A percentile compares a stretch with the other conserved stretches of the same genome.
Conservation (phyloP, 1,140 invertebrate species). For the Drosophila orosa region DNA sequence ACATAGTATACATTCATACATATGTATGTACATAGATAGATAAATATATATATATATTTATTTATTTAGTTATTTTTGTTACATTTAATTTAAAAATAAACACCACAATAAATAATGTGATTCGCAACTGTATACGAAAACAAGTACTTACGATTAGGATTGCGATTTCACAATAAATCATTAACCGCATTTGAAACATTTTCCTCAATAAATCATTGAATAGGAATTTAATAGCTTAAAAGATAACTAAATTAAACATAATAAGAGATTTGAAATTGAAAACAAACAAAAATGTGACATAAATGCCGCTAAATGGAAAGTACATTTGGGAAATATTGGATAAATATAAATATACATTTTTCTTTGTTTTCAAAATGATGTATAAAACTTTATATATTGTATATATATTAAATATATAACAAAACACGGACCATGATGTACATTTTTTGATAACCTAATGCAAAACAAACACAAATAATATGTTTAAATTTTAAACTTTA, state of each 20-base stretch:
- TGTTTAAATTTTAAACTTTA: constrained; percentile 69
- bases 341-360: too few species aligned
- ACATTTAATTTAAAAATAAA: too few species aligned
- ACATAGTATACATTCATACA: too few species aligned
- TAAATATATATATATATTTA: too few species aligned
- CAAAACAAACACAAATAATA: constrained; percentile 54
- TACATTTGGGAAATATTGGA: too few species aligned
- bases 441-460: constrained; percentile 73
- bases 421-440: constrained; percentile 19
- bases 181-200: constrained; percentile 44
- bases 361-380: too few species aligned
- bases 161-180: constrained; percentile 41
- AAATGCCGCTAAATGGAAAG: too few species aligned
- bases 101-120: too few species aligned
- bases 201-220: constrained; percentile 46
- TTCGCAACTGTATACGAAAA: background rate
- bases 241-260: background rate
- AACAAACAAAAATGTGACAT: constrained; percentile 15
- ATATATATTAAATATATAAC: too few species aligned
- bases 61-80: too few species aligned
- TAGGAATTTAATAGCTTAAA: constrained; percentile 31
- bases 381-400: too few species aligned
- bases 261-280: constrained; percentile 4
- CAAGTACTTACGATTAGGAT: constrained; percentile 27
- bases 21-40: too few species aligned